These are phyloP conservation scores for Halcyon senegalensis DNA, from an alignment of 2,113 vertebrate species.

Conservation along the genomic window DNA sequence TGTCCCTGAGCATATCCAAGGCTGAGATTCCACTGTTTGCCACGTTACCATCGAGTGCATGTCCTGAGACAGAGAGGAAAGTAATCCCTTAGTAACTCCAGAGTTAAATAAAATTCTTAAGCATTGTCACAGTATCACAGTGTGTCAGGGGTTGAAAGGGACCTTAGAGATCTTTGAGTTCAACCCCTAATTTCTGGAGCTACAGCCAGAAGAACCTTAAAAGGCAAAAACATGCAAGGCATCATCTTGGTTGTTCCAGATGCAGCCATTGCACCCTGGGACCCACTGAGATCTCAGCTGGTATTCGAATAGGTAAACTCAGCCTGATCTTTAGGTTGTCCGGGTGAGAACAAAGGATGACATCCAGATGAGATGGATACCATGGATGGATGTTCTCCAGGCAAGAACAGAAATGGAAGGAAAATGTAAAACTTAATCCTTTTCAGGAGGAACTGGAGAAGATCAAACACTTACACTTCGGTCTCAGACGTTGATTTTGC, in stretches of 20 bases:
- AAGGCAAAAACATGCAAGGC: neutral
- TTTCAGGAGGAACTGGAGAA: neutral
- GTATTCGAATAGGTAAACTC: neutral
- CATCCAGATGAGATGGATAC: neutral
- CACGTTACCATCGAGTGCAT: neutral
- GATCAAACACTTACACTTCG: neutral
- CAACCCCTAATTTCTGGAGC: neutral
- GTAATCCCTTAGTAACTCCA: neutral
- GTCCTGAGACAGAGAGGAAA: neutral
- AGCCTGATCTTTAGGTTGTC: neutral
- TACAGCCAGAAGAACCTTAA: neutral
- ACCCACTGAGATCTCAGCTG: neutral
- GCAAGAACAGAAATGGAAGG: neutral
- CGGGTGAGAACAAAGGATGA: neutral
- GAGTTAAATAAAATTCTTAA: neutral
- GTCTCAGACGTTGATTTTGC: neutral
- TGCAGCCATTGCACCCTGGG: neutral
- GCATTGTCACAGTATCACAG: neutral
- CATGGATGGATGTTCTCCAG: neutral
- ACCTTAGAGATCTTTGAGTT: no score
- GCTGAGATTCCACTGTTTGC: neutral
- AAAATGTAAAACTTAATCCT: neutral
- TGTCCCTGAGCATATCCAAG: neutral
- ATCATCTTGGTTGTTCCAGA: neutral
- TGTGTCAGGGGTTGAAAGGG: no score